Conservation (phyloP, 2,797 vertebrate genomes). For the Rhabdomys pumilio region DNA sequence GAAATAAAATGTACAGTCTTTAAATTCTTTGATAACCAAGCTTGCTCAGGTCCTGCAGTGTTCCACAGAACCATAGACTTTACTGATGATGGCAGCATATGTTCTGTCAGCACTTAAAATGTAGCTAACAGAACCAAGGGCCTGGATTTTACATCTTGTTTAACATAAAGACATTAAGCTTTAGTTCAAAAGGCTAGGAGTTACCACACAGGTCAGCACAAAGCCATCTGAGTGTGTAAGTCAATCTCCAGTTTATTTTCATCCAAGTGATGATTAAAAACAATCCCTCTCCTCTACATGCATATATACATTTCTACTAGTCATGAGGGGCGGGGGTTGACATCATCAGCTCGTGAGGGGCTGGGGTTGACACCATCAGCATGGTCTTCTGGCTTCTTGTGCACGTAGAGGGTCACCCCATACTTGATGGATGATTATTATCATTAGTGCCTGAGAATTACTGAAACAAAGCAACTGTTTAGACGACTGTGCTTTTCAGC, state of each 20-base stretch:
- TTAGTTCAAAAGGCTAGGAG: background rate
- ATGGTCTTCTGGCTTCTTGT: background rate
- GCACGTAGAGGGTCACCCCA: background rate
- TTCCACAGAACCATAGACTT: background rate
- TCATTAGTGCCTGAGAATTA: background rate
- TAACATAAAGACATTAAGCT: slow-evolving; percentile 4
- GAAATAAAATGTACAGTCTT: background rate
- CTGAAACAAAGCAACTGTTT: background rate
- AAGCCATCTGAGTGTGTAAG: background rate
- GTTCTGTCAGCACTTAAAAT: background rate
- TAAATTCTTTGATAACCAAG: background rate
- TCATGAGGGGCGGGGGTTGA: background rate
- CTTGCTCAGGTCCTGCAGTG: background rate
- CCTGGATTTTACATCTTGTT: slow-evolving; percentile 6
- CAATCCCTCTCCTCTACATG: background rate
- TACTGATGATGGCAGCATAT: too few relatives aligned
- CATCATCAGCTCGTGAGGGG: background rate
- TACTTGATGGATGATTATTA: background rate
- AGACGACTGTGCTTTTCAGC: background rate
- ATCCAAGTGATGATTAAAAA: background rate
- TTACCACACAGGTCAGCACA: background rate
- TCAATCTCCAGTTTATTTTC: background rate
- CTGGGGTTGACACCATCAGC: background rate
- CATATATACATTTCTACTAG: background rate
- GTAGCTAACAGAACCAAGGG: background rate